Conservation (phyloP, 2,113 vertebrate genomes). For the Seriola rivoliana region DNA sequence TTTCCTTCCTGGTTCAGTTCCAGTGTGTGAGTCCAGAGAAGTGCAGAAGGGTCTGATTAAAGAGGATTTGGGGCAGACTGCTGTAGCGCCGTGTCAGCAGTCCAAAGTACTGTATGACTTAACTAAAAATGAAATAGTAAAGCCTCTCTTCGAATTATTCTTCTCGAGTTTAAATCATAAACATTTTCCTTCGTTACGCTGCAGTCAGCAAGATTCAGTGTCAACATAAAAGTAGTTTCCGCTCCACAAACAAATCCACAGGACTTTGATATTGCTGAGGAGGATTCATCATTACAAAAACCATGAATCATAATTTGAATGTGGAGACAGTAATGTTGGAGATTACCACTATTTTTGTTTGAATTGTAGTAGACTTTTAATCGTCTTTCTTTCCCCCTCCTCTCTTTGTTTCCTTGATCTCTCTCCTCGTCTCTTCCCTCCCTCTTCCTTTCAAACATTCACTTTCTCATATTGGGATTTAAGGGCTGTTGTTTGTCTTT, state of each 20-base stretch:
- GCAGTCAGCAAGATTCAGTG: conserved; percentile 13
- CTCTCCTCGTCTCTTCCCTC: neutral
- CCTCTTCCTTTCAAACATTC: neutral
- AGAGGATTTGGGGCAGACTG: conserved; percentile 35
- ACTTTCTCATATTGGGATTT: conserved; percentile 13
- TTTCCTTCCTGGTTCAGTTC: neutral
- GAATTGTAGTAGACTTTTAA: neutral
- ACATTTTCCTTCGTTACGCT: neutral
- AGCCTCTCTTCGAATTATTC: neutral
- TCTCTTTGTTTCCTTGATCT: neutral
- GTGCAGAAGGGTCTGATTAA: conserved; percentile 7
- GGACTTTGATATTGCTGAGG: neutral
- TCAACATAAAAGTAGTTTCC: neutral
- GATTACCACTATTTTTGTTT: neutral
- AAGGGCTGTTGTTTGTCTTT: neutral
- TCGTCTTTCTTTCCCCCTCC: neutral
- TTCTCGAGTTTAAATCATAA: conserved; percentile 7
- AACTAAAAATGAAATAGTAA: neutral
- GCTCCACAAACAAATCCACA: conserved; percentile 10
- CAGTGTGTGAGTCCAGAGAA: neutral
- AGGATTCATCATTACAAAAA: neutral
- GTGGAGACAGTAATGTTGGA: neutral
- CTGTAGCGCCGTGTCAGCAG: conserved; percentile 24
- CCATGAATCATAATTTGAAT: neutral
- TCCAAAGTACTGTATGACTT: neutral